Conservation (phyloP, 2,113 vertebrate species). For the Syngnathoides biaculeatus region DNA sequence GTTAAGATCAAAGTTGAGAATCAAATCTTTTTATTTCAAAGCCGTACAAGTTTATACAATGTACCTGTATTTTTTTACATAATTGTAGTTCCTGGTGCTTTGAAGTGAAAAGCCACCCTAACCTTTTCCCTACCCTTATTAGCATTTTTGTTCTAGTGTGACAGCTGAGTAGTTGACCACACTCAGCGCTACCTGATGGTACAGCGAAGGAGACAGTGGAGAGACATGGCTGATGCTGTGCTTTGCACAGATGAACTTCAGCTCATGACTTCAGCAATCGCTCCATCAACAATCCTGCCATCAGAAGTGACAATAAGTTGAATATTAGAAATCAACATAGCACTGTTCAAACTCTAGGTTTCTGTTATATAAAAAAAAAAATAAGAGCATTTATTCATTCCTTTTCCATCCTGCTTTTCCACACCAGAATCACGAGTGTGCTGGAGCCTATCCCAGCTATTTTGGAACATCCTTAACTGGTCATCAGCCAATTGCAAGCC, state of each 20-base stretch:
- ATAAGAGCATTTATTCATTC: too few relatives aligned
- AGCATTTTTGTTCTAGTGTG: not conserved
- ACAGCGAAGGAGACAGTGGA: constrained; percentile 51
- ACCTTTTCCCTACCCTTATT: not conserved
- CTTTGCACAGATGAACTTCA: not conserved
- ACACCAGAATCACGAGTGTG: too few relatives aligned
- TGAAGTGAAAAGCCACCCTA: not conserved
- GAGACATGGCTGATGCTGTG: constrained; percentile 45
- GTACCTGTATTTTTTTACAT: not conserved
- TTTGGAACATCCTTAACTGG: too few relatives aligned
- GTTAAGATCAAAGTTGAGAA: not conserved
- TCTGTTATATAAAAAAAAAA: too few relatives aligned
- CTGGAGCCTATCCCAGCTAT: too few relatives aligned
- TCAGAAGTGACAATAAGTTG: not conserved
- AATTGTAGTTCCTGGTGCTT: not conserved
- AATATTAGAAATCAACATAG: not conserved
- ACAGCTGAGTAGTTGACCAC: not conserved
- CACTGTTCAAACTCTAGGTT: not conserved
- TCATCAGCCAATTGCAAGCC: too few relatives aligned
- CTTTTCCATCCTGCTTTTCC: too few relatives aligned
- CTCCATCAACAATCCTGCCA: not conserved
- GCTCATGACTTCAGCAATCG: not conserved
- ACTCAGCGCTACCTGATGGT: constrained; percentile 48
- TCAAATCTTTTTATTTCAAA: not conserved
- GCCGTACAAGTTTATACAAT: not conserved